Evolutionary conservation across 2,113 vertebrate genomes (phyloP), one percentile per base, ranked within the genome.

Genomic region (Siniperca chuatsi): DNA sequence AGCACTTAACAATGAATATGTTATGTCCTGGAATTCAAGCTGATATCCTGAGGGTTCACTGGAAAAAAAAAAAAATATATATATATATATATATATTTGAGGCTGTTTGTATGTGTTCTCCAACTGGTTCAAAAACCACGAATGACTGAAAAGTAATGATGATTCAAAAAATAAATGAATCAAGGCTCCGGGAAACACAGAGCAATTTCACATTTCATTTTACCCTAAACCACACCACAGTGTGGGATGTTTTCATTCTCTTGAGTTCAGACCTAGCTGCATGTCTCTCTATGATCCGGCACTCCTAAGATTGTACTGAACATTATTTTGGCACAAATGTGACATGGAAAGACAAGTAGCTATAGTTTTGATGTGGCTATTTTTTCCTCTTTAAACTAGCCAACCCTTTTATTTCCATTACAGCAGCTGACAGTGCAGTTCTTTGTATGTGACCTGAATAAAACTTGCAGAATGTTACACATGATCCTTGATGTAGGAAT

Each of bases 371-470:
- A 20, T 29, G 25, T 12, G 44, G 6, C 37, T 1, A 1, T 8
- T 29, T 79, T 52, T 55, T 75, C 40, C 4, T 23, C 42, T 83
- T 65, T 11, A 48, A 84, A 89, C 44, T 0, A 15, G 25, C 23
- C 35, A 78, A 50, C 29, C 64, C 1, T 2, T 40, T 21, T 79
- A 75, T 64, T 40, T 60, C 46, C 46, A n/a, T 33, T 65, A 8
- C 50, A 64, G 29, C 57, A 21, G 62, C 52, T 79, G 65, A 79
- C 40, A 58, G 79, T 13, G 50, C 0, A 57, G 6, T n/a, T 80
- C 29, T 55, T 48, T 75, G 46, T 61, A 33, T 54, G 54, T 88
- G 89, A 89, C 87, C 79, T 85, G 69, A 68, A 86, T 90, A 46
- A 55, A 79, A 50, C 7, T 6, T 52, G 42, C 40, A 79, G 13